Evolutionary conservation across 2,113 vertebrate species (phyloP), one percentile per base, ranked within the genome.

Genomic region (Hippocampus abdominalis): DNA sequence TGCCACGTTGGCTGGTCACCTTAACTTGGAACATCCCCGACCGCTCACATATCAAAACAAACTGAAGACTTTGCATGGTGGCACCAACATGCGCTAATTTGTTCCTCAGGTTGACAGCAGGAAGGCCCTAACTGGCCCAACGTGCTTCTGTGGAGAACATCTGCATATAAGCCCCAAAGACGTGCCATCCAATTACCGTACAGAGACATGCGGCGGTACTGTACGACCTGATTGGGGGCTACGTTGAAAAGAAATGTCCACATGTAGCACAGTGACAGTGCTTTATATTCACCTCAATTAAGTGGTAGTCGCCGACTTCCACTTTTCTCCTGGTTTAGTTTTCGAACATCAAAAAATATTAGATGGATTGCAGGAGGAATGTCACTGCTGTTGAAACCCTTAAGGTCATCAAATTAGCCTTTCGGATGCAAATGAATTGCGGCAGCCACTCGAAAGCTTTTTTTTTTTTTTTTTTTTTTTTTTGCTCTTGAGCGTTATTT

Each of bases 111-210:
- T 82, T 84, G 75, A 86, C 71, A 88, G 88, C 85, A 46, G 89
- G 32, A 89, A 87, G 84, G 79, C 78, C 87, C 13, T 88, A 88
- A 90, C 89, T 88, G 88, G 78, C 87, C 2, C 23, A 88, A 86
- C 85, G 88, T 85, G 76, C 84, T 79, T 60, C 83, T 70, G 77
- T 69, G 70, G 77, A 87, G 81, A 80, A 86, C 85, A 89, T 89
- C 85, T 88, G 87, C 89, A 87, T 88, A 87, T 68, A 73, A 87
- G 74, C 71, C 78, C 74, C 46, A 78, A 79, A 85, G 81, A 86
- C 81, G 32, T 62, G 40, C 39, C 79, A 77, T 77, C 82, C 88
- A 89, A 86, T 88, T 89, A 91, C 88, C 32, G 10, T 15, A 44
- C 42, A 80, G 69, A 84, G 83, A 90, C 87, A 12, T 78, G 60